phyloP scores from a whole-genome alignment of 2,797 vertebrate genomes.

The Falco biarmicus region DNA sequence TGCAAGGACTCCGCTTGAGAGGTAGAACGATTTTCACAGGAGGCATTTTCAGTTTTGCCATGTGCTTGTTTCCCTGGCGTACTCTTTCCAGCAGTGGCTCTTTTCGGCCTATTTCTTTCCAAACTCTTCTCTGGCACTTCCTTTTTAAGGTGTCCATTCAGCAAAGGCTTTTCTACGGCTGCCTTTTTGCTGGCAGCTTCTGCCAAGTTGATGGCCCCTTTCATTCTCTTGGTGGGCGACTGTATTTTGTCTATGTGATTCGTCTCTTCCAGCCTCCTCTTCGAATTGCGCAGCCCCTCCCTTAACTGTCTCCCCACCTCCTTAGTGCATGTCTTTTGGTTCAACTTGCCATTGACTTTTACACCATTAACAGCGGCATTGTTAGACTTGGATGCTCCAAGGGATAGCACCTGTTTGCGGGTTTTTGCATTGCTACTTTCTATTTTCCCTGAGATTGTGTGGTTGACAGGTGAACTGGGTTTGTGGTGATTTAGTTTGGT shows the following conservation, averaged over 20 bases:
- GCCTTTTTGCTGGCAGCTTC: constrained; percentile 90
- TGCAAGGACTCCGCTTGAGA: constrained; percentile 88
- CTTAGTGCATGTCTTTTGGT: constrained; percentile 90
- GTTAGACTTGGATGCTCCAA: constrained; percentile 88
- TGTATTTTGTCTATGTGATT: constrained; percentile 77
- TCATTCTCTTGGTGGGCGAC: constrained; percentile 90
- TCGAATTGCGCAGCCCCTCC: constrained; percentile 95
- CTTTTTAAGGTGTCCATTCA: constrained; percentile 87
- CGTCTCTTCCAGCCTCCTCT: constrained; percentile 90
- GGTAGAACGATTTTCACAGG: constrained; percentile 91
- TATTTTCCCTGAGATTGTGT: constrained; percentile 98
- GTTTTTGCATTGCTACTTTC: constrained; percentile 99
- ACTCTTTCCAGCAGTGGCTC: constrained; percentile 89
- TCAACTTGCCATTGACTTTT: constrained; percentile 92
- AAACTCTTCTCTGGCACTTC: constrained; percentile 85
- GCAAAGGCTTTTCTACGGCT: constrained; percentile 81
- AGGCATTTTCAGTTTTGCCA: constrained; percentile 86
- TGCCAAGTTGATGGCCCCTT: constrained; percentile 80
- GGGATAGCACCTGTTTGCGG: constrained; percentile 99
- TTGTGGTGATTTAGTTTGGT: constrained; percentile 98
- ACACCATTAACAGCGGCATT: constrained; percentile 79
- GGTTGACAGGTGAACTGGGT: constrained; percentile 89
- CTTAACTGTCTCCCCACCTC: constrained; percentile 86
- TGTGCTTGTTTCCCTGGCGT: constrained; percentile 95
- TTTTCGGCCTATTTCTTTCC: constrained; percentile 92